Evolutionary conservation across 2,888 invertebrate species (phyloP).

Genomic region (Heteromyza rotundicornis): DNA sequence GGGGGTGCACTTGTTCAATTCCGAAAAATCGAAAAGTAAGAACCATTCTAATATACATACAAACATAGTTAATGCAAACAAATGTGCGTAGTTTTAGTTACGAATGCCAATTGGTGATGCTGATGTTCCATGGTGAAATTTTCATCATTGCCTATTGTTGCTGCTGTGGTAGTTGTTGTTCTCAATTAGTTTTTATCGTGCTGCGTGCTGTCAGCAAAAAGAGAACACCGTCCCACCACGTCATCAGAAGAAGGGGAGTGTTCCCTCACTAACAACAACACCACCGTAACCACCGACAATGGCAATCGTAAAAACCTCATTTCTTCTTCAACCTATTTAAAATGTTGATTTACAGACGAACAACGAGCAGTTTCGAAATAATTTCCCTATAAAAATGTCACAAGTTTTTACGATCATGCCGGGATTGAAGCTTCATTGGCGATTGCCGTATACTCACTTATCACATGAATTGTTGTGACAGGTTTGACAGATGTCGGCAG

Average conservation of each 20-base stretch:
- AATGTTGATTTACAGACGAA: constrained; percentile 23
- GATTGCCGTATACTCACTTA: neutral
- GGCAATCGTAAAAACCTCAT: neutral
- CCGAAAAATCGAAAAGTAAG: no score
- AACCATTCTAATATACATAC: no score
- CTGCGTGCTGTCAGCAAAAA: constrained; percentile 49
- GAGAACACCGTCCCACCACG: constrained; percentile 32
- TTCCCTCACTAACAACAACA: no score
- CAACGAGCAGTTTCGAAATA: constrained; percentile 3
- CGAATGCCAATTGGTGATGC: neutral
- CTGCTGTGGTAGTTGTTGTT: constrained; percentile 26
- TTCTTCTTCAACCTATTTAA: constrained; percentile 10
- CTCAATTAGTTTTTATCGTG: constrained; percentile 55
- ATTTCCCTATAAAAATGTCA: constrained; percentile 52
- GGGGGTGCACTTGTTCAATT: no score
- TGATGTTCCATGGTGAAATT: neutral
- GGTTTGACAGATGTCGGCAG: constrained; percentile 32
- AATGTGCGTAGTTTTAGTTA: constrained; percentile 13
- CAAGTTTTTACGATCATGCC: constrained; percentile 27
- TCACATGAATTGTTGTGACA: constrained; percentile 44
- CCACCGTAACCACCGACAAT: neutral
- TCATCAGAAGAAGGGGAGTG: constrained; percentile 6
- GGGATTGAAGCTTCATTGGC: neutral
- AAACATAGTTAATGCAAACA: constrained; percentile 11
- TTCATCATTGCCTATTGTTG: constrained; percentile 31